A percentile compares a stretch with the other conserved stretches of the same genome.
These are phyloP conservation scores for Torymus auratus DNA, from an alignment of 2,888 invertebrate species.

Conservation along the genomic window DNA sequence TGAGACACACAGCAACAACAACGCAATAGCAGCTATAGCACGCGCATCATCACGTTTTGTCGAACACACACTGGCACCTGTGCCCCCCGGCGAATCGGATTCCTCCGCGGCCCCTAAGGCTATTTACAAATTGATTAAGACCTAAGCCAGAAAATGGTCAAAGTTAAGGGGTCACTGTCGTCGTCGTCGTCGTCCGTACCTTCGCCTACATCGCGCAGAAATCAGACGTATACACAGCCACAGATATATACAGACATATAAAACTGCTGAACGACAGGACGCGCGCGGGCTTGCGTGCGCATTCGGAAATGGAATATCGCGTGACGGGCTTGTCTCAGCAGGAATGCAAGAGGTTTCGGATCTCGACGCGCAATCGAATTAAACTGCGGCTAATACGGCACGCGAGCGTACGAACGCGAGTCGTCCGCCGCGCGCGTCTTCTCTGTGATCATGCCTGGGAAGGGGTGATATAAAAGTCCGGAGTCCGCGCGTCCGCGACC, in stretches of 20 bases:
- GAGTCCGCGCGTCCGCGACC: constrained; percentile 56
- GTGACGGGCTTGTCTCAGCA: constrained; percentile 74
- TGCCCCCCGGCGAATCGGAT: too few species aligned
- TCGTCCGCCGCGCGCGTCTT: too few species aligned
- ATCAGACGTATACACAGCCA: constrained; percentile 19
- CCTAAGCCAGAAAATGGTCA: constrained; percentile 30
- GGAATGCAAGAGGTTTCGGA: constrained; percentile 73
- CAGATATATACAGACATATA: too few species aligned
- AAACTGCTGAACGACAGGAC: constrained; percentile 3
- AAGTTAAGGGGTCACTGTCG: constrained; percentile 54
- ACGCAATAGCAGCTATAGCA: too few species aligned
- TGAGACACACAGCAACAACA: too few species aligned
- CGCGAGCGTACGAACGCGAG: constrained; percentile 65
- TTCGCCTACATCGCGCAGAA: constrained; percentile 3
- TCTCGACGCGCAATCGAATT: constrained; percentile 73
- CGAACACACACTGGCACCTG: too few species aligned
- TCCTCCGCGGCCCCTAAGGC: constrained; percentile 2
- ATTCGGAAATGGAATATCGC: constrained; percentile 68
- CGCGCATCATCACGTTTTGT: too few species aligned
- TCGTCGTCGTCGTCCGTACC: background rate
- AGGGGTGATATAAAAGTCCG: constrained; percentile 70
- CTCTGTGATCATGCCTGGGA: constrained; percentile 61
- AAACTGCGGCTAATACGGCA: constrained; percentile 71
- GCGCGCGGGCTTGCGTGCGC: constrained; percentile 49
- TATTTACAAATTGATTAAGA: constrained; percentile 36